Evolutionary conservation across 2,888 invertebrate genomes (phyloP), one percentile per base, ranked within the genome.

Genomic region (Hydrotaea diabolus): DNA sequence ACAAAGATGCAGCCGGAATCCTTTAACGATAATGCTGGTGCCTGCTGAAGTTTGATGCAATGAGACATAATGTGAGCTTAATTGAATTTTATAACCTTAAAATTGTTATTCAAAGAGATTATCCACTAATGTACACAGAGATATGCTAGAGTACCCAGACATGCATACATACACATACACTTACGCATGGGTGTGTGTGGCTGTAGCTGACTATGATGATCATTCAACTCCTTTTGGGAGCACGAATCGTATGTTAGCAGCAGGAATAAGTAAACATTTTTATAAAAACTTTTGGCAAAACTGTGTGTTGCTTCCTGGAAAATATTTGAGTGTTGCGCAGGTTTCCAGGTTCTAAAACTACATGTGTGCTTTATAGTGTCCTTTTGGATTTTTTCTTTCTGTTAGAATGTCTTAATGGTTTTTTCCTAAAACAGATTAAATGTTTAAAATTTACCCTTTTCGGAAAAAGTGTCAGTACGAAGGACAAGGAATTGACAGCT

Each of bases 21-120:
- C 69, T 69, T 75, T 77, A 75, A 84, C 73, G 76, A 69, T 69
- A 79, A 72, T 76, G 49, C 77, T 78, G n/a, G n/a, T n/a, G 31
- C 31, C 43, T 72, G 69, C 69, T 76, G 31, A 82, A 77, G 76
- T 85, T 85, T 85, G 82, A 82, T 85, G 85, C 82, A 82, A 82
- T 85, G 57, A 82, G 82, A 85, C 79, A 82, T 82, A 82, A 85
- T 85, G 82, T 76, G 79, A 82, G 81, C 85, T 76, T 85, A 85
- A 85, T 85, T 85, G 82, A 85, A 85, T 85, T 85, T 79, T 85
- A 85, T 85, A 85, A 85, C 85, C 85, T 79, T 85, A 82, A 85
- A 85, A 85, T 85, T 85, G 85, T 85, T 85, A 82, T 85, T 85
- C 75, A 82, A 84, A 84, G 78, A 76, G 84, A 84, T 84, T 84